These are phyloP conservation scores for Coracopsis vasa DNA, from an alignment of 2,113 vertebrate genomes.

Conservation along the genomic window DNA sequence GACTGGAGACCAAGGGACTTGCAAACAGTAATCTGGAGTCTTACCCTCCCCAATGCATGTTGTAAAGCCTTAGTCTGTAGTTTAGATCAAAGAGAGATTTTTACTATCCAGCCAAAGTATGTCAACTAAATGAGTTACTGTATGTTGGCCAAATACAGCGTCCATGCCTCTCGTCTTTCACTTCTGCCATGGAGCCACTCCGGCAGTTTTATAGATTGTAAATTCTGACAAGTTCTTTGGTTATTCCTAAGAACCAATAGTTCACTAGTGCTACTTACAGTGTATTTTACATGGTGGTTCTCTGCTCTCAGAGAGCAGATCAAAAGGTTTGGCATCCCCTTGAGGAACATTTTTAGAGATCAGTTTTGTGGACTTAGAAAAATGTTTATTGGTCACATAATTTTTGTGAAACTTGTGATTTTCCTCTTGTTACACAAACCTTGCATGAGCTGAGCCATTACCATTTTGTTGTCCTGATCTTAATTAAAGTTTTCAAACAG, in stretches of 20 bases:
- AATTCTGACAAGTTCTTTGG: not conserved
- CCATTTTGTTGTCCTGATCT: not conserved
- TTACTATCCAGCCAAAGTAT: not conserved
- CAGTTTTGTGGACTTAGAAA: not conserved
- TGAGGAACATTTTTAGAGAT: not conserved
- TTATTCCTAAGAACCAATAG: not conserved
- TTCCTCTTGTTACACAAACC: not conserved
- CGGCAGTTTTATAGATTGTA: not conserved
- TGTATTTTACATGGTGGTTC: not conserved
- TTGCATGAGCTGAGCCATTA: not conserved
- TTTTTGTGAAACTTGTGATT: not conserved
- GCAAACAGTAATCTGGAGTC: not conserved
- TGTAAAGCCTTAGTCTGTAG: not conserved
- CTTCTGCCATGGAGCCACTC: not conserved
- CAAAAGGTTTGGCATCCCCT: not conserved
- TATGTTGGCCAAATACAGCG: not conserved
- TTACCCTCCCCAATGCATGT: fast-evolving
- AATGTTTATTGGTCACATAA: not conserved
- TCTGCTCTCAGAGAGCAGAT: not conserved
- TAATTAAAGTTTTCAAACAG: not conserved
- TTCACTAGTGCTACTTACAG: not conserved
- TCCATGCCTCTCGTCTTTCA: not conserved
- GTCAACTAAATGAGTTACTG: not conserved
- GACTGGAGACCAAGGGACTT: not conserved
- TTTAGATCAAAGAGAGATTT: not conserved